These are phyloP conservation scores for Drosophila burlai DNA, from an alignment of 1,140 invertebrate species.

Conservation along the genomic window DNA sequence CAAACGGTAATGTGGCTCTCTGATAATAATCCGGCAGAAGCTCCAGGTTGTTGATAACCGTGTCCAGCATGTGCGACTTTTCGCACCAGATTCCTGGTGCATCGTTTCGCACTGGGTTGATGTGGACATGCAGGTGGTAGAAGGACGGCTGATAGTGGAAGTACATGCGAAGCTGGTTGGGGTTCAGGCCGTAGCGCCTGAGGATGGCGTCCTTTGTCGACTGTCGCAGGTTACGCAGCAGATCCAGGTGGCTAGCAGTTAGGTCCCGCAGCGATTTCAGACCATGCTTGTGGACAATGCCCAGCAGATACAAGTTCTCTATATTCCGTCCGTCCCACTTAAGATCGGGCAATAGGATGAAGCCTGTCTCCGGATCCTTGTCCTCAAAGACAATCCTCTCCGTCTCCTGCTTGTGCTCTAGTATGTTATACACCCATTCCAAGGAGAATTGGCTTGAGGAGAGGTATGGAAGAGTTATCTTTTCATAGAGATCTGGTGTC, in stretches of 20 bases:
- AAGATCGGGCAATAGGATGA: constrained; percentile 95
- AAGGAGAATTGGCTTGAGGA: constrained; percentile 90
- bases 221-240: constrained; percentile 94
- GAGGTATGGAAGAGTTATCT: constrained; percentile 92
- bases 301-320: constrained; percentile 93
- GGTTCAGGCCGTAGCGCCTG: constrained; percentile 91
- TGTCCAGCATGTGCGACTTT: constrained; percentile 93
- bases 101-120: constrained; percentile 93
- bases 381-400: constrained; percentile 96
- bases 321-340: constrained; percentile 95
- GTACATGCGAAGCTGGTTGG: constrained; percentile 92
- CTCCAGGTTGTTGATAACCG: constrained; percentile 97
- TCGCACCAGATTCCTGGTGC: constrained; percentile 93
- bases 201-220: constrained; percentile 89
- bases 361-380: constrained; percentile 91
- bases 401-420: constrained; percentile 95
- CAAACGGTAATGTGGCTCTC: constrained; percentile 91
- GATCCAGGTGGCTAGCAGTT: constrained; percentile 90
- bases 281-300: constrained; percentile 90
- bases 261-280: constrained; percentile 95
- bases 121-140: constrained; percentile 98
- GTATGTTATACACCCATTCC: constrained; percentile 98
- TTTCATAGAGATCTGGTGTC: constrained; percentile 93
- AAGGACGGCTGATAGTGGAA: constrained; percentile 99
- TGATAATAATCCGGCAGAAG: constrained; percentile 93